Percentiles rank a stretch among this genome's conserved stretches.
phyloP scores from a whole-genome alignment of 1,140 invertebrate species.

The Acromyrmex echinatior region DNA sequence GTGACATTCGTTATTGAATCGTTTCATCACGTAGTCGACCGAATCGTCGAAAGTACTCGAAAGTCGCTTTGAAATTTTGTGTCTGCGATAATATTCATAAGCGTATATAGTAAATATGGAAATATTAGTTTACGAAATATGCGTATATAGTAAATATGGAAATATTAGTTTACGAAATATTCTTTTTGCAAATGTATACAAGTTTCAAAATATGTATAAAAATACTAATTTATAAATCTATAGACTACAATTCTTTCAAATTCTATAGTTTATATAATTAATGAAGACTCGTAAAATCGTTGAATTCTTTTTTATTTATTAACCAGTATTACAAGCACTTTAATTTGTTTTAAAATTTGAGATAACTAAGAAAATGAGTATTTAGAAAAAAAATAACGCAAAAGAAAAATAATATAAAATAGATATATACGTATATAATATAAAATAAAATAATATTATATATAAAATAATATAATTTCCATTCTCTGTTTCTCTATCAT shows the following conservation, averaged over 20 bases:
- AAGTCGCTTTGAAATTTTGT: not conserved
- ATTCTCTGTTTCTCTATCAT: not conserved
- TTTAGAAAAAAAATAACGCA: not conserved
- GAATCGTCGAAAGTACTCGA: not conserved
- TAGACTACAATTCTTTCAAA: not conserved
- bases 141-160: no score
- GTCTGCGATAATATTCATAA: constrained; percentile 5
- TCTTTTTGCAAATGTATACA: not conserved
- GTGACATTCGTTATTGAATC: constrained; percentile 55
- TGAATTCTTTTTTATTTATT: not conserved
- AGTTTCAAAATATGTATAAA: not conserved
- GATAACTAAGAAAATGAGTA: not conserved
- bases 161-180: not conserved
- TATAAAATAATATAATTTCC: not conserved
- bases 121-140: not conserved
- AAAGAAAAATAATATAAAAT: not conserved
- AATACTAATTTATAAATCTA: not conserved
- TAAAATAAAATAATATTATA: not conserved
- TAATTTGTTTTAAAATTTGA: not conserved
- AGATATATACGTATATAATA: not conserved
- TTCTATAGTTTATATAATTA: not conserved
- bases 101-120: not conserved
- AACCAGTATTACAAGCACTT: not conserved
- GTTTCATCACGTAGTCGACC: not conserved
- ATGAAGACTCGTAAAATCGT: not conserved